A percentile compares a stretch with the other conserved stretches of the same genome.
phyloP scores from a whole-genome alignment of 2,888 invertebrate genomes.

The Phengaris alcon region DNA sequence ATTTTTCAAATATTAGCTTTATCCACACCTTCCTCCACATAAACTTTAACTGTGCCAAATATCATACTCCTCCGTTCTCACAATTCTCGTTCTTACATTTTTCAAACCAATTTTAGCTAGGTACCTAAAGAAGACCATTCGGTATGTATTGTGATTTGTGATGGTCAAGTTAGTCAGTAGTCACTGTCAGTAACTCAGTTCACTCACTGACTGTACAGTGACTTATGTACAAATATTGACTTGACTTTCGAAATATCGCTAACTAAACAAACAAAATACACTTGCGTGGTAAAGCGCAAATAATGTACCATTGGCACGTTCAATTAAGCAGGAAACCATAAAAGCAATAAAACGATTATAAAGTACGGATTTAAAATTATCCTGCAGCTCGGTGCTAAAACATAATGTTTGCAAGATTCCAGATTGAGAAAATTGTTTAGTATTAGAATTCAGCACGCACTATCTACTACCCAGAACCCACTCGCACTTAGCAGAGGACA shows the following conservation, averaged over 20 bases:
- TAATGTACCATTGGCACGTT: background rate
- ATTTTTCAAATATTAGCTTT: too few relatives aligned
- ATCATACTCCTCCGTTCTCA: too few relatives aligned
- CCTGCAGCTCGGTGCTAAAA: background rate
- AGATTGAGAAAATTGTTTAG: too few relatives aligned
- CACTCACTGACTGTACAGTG: background rate
- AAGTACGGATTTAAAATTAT: background rate
- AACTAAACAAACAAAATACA: background rate
- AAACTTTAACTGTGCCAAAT: too few relatives aligned
- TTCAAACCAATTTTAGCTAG: background rate
- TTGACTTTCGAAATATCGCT: slow-evolving; percentile 4
- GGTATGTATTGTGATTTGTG: background rate
- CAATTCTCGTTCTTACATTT: background rate
- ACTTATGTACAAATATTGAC: background rate
- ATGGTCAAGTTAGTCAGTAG: background rate
- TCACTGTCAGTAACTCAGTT: too few relatives aligned
- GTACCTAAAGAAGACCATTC: background rate
- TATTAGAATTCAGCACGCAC: too few relatives aligned
- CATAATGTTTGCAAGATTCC: background rate
- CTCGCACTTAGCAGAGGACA: too few relatives aligned
- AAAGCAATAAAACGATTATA: background rate
- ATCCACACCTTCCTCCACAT: too few relatives aligned
- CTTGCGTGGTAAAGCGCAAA: background rate
- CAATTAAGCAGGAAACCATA: slow-evolving; percentile 10
- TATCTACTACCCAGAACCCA: too few relatives aligned